Evolutionary conservation across 2,113 vertebrate species (phyloP).

Genomic region (Lycocorax pyrrhopterus): DNA sequence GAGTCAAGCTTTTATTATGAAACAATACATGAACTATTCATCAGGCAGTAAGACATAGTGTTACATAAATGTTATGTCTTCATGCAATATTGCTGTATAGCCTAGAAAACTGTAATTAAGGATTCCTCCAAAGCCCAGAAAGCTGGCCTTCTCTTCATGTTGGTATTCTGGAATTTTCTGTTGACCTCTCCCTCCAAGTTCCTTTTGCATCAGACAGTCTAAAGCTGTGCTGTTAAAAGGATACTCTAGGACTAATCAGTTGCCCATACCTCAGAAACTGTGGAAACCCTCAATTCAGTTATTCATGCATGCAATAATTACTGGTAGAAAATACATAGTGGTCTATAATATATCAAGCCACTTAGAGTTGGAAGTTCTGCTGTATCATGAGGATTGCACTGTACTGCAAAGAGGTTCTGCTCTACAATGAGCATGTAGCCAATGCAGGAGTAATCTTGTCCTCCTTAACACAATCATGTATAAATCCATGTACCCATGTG

Average conservation of each 20-base stretch:
- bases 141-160: not conserved
- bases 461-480: not conserved
- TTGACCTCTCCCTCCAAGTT: not conserved
- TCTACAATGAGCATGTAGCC: not conserved
- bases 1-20: conserved; percentile 40
- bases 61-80: not conserved
- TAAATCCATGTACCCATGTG: not conserved
- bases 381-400: not conserved
- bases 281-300: not conserved
- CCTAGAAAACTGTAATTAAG: not conserved
- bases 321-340: not conserved
- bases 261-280: not conserved
- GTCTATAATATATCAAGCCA: not conserved
- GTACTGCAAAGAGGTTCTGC: not conserved
- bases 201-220: not conserved
- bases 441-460: not conserved
- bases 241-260: not conserved
- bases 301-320: not conserved
- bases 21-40: not conserved
- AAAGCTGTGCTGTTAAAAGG: not conserved
- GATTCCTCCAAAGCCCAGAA: not conserved
- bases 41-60: not conserved
- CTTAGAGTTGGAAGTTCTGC: not conserved
- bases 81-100: not conserved
- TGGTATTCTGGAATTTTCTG: not conserved